Base-by-base conservation (phyloP, 2,888 invertebrate genomes). In the Luperina nickerlii region DNA sequence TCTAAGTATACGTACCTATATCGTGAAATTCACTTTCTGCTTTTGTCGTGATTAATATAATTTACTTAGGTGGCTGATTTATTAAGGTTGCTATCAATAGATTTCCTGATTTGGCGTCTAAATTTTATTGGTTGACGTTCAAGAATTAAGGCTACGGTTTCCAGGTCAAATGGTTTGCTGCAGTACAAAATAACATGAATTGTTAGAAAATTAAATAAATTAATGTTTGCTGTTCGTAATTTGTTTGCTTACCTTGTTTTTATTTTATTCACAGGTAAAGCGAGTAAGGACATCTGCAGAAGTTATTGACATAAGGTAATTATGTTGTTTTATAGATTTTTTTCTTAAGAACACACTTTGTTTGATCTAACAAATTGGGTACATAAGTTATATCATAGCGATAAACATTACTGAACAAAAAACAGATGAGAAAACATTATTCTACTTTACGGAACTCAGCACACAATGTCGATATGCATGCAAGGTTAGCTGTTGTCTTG, bases 181-280 rank as follows among this genome's bases (percentile, higher is more conserved):
- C 79, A 74, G 68, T 76, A 77, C 63, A 70, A 82, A 76, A 15
- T 54, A 74, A 74, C 79, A 65, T 65, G 42, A 60, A 84, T 87
- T 83, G 74, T 76, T 74, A 24, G 71, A 79, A 71, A 65, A 70
- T 79, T 73, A 38, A 60, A 69, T 76, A n/a, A 71, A 76, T 79
- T 72, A 38, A 65, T 71, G 65, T 63, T 78, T 60, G 6, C 15
- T 69, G 13, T 74, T 68, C 0, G 8, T 24, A 38, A 54, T 70
- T 74, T 13, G 15, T 73, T 79, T 69, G 27, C 65, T 78, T 38
- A 86, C 38, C 8, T 15, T 63, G 54, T 72, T 66, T 82, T 83
- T 82, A 51, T 79, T 75, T 79, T 76, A 57, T 83, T 82, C 86
- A 51, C 79, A 87, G 85, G 87, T 86, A 79, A 70, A 62, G 2